Evolutionary conservation across 2,888 invertebrate species (phyloP).

Genomic region (Acronicta psi): DNA sequence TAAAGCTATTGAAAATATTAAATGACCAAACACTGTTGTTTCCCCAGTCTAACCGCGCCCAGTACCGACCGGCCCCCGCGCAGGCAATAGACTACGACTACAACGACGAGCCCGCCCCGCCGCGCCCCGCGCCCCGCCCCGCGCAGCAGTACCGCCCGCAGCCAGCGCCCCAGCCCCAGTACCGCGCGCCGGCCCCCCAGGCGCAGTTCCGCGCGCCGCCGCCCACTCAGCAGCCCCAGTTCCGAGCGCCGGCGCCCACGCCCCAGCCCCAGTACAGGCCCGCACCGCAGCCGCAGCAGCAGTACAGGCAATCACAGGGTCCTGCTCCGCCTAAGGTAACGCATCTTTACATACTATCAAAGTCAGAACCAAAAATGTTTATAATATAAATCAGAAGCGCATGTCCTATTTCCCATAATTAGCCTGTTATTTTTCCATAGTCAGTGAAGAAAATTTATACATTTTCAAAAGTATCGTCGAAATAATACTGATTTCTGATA

Average conservation of each 20-base stretch:
- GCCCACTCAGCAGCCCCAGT: constrained; percentile 64
- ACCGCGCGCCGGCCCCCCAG: constrained; percentile 60
- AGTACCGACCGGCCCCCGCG: constrained; percentile 66
- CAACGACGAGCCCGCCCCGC: constrained; percentile 25
- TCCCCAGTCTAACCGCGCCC: constrained; percentile 70
- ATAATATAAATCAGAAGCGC: too few species aligned
- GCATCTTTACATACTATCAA: background rate
- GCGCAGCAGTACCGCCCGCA: constrained; percentile 36
- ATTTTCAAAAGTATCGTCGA: too few species aligned
- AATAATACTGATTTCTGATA: too few species aligned
- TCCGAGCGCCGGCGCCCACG: constrained; percentile 61
- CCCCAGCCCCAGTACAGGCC: constrained; percentile 67
- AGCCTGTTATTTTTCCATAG: too few species aligned
- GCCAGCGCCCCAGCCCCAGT: constrained; percentile 65
- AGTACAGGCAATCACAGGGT: constrained; percentile 62
- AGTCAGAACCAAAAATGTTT: too few species aligned
- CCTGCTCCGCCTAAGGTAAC: constrained; percentile 79
- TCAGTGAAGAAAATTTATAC: too few species aligned
- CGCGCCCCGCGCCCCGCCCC: constrained; percentile 23
- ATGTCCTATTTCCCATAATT: too few species aligned
- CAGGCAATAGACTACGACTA: constrained; percentile 47
- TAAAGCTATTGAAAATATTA: too few species aligned
- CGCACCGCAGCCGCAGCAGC: constrained; percentile 66
- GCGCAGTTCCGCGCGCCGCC: constrained; percentile 62
- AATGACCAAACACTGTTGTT: background rate